Base-by-base conservation (phyloP, 2,113 vertebrate genomes). In the Pardalotus punctatus region DNA sequence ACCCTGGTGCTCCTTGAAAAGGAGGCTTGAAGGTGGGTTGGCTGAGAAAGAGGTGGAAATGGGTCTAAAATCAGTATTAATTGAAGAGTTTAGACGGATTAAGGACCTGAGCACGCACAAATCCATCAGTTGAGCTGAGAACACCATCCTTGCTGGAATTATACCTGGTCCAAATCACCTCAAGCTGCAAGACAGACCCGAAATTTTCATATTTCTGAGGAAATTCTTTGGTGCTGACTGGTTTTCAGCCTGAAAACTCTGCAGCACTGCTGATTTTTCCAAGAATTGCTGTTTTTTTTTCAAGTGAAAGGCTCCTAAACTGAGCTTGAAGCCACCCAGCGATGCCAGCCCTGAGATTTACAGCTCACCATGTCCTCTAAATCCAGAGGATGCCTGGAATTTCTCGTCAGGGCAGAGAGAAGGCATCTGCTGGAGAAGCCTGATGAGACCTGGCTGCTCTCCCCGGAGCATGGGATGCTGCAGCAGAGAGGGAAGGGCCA, bases 151-250 rank as follows among this genome's bases (percentile, higher is more conserved):
- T 17, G 43, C 11, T 12, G 10, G 13, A 25, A 6, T 8, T 9
- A 15, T 0, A 15, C 31, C 14, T 20, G 6, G 1, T 27, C 53
- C 2, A 6, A 31, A 36, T 27, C 11, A 24, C 7, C 35, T 29
- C 13, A 1, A 21, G 20, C 22, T 3, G 7, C 17, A 28, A 47
- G 11, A 9, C 0, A 8, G 35, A 13, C 36, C 45, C 9, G 3
- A 25, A 45, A 27, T 71, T 7, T 9, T 8, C 45, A 42, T 12
- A 11, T 91, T 78, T n/a, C 33, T 56, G n/a, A 76, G 58, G 27
- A 33, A 60, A 29, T 31, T 18, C 11, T 74, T 57, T 27, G 21
- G 40, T 73, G 25, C 24, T 15, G 4, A 10, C 17, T 11, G 14
- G 7, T 35, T 57, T 22, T 22, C 35, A 57, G n/a, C 10, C 61